Evolutionary conservation across 2,888 invertebrate species (phyloP).

Genomic region (Heterodera filipjevi): DNA sequence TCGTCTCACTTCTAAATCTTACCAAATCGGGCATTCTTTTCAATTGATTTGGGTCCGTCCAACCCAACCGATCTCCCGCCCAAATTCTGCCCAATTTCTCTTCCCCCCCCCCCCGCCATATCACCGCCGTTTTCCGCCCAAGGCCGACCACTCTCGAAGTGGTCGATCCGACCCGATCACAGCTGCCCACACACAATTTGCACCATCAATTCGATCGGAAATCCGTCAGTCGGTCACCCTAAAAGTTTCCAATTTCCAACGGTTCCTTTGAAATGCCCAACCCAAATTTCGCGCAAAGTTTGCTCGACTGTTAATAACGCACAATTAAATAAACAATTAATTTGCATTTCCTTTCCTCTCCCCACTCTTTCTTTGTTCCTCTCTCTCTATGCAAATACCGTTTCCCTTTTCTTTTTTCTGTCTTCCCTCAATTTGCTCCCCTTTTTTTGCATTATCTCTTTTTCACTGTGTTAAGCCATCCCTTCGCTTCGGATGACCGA

Average conservation of each 20-base stretch:
- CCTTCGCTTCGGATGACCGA: neutral
- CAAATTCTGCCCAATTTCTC: neutral
- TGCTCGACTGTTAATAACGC: neutral
- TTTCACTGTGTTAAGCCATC: neutral
- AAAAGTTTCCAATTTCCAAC: neutral
- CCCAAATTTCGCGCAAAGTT: constrained; percentile 6
- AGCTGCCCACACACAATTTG: constrained; percentile 9
- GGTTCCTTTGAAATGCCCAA: neutral
- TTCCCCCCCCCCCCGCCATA: neutral
- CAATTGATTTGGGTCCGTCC: neutral
- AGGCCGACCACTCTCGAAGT: constrained; percentile 10
- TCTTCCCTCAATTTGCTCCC: neutral
- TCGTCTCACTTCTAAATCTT: neutral
- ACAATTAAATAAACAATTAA: neutral
- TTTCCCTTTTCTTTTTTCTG: neutral
- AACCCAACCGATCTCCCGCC: neutral
- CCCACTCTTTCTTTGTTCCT: too few species aligned
- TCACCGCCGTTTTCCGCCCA: neutral
- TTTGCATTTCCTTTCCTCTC: neutral
- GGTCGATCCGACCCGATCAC: neutral
- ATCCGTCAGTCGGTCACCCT: neutral
- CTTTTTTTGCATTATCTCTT: neutral
- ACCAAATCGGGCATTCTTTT: neutral
- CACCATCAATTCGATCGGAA: neutral
- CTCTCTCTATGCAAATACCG: too few species aligned